Evolutionary conservation across 2,113 vertebrate genomes (phyloP), one percentile per base, ranked within the genome.

Genomic region (Corvus moneduloides): DNA sequence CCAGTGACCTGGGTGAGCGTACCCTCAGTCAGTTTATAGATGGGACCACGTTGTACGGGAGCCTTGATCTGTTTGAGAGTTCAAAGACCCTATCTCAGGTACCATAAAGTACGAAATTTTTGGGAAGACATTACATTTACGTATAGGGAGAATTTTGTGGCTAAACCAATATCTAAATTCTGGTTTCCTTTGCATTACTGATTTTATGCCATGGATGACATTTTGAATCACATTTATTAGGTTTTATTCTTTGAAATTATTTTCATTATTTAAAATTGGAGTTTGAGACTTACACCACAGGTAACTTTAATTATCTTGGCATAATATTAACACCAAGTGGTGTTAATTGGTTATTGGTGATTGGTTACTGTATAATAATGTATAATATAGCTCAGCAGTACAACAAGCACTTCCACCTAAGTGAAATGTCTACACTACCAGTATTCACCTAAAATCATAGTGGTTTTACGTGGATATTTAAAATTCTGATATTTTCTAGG

Each of bases 1-100:
- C 26, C 14, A n/a, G 8, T 11, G 19, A 37, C 3, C 28, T 21
- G 11, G 7, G 54, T 0, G 3, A 59, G 15, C 16, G 15, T 32
- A 35, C 11, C 13, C 18, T 44, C 32, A 84, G 11, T 32, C 43
- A 35, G 10, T 39, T 24, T 81, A 21, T 7, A 30, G 13, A 28
- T 2, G 1, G 52, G 12, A 46, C 12, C 9, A 23, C 14, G 4
- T 3, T 32, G 20, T 20, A 20, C 2, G 1, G 15, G 17, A 78
- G 3, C 1, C 1, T 7, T 11, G 9, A 32, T 32, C 27, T 43
- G 3, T 48, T 43, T 37, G 20, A 81, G 27, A 15, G 8, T 46
- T 46, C 10, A 26, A 83, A 41, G 20, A 9, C 28, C 17, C 8
- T 22, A 13, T 21, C 9, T 48, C 20, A 59, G 3, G 12, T 48